Conservation (phyloP, 2,797 vertebrate species). For the Hirundo rustica region DNA sequence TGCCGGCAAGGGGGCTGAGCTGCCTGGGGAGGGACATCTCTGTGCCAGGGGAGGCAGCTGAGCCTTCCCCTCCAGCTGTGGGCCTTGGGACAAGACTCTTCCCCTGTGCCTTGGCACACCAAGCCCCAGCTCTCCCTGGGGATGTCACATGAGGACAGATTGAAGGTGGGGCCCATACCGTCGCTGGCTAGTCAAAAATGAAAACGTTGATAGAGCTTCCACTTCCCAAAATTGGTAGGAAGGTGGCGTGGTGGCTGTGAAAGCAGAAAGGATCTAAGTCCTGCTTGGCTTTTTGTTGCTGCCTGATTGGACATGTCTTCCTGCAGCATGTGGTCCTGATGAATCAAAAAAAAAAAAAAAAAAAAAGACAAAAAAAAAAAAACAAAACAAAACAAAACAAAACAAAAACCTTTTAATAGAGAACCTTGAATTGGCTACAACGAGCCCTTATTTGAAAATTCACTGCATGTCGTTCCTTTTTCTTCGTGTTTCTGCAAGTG, state of each 20-base stretch:
- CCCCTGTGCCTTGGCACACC: not conserved
- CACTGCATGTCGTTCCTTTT: not conserved
- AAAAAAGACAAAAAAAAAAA: too few relatives aligned
- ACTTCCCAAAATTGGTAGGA: not conserved
- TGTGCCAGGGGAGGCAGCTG: fast-evolving
- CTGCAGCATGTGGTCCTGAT: not conserved
- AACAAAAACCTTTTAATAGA: not conserved
- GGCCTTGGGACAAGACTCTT: not conserved
- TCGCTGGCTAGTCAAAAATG: not conserved
- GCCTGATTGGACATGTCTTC: not conserved
- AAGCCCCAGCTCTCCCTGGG: not conserved
- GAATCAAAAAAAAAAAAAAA: not conserved
- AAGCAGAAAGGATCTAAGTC: not conserved
- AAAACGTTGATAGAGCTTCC: fast-evolving
- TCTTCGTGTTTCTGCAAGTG: not conserved
- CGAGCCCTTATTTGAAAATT: not conserved
- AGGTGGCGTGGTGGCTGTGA: not conserved
- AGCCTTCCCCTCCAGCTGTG: not conserved
- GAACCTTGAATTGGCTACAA: conserved; percentile 20
- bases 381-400: too few relatives aligned
- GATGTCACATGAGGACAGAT: not conserved
- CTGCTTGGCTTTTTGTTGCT: not conserved
- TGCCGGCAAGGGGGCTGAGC: fast-evolving
- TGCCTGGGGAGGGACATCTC: fast-evolving
- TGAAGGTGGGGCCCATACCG: not conserved